Base-by-base conservation (phyloP, 2,888 invertebrate species). In the Acanthosepion esculentum region DNA sequence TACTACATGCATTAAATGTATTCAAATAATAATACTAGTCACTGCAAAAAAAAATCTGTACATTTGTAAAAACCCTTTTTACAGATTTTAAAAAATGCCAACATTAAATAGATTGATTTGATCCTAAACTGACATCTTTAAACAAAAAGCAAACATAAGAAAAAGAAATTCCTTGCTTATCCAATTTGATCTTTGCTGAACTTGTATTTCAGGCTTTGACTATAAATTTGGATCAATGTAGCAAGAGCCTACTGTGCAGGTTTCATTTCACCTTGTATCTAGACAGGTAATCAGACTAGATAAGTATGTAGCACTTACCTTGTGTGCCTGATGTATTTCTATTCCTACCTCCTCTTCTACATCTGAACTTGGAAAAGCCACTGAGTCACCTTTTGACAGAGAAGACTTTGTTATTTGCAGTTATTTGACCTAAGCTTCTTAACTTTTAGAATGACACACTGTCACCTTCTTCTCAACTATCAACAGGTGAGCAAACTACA, bases 241-340 rank as follows among this genome's bases (percentile, higher is more conserved):
- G n/a, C 29, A 10, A 78, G 78, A 78, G 26, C 12, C 78, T 29
- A 78, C 78, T 29, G n/a, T 78, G n/a, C 29, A 78, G n/a, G 78
- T 12, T 78, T 78, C n/a, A 78, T 78, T 78, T 29, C 29, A 29
- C 23, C 64, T 64, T 8, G 64, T 64, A 64, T 78, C n/a, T 78
- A 78, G 78, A 29, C 78, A 12, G 78, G 29, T 29, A 78, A 29
- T 78, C 78, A 78, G 78, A 78, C 78, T 23, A 29, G 78, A 78
- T 78, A 78, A 78, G 78, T 78, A 78, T 78, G 48, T 92, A 41
- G 92, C 92, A 92, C 48, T 92, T 48, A 92, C 48, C 26, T 92
- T 12, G 20, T 92, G 48, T 92, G 48, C 41, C 92, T 48, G 23
- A 26, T 15, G 55, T 55, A 18, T 18, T 55, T 29, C 78, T 29